These are phyloP conservation scores for Corythaixoides concolor DNA, from an alignment of 2,113 vertebrate genomes.

Conservation along the genomic window DNA sequence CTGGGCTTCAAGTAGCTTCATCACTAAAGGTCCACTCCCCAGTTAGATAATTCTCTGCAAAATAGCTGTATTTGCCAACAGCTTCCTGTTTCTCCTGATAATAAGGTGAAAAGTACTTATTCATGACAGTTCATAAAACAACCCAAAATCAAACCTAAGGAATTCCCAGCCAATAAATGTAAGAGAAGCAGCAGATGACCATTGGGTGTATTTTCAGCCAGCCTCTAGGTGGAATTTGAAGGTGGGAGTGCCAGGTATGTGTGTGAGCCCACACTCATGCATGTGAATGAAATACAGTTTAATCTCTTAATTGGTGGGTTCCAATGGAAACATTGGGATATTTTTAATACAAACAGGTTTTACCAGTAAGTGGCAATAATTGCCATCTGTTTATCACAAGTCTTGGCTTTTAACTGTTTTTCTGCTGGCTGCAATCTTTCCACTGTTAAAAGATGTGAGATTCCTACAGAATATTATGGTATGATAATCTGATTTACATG, in stretches of 20 bases:
- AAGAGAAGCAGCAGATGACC: not conserved
- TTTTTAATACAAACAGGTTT: slow-evolving; percentile 66
- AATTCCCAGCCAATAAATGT: not conserved
- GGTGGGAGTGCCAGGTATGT: not conserved
- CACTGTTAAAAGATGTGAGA: not conserved
- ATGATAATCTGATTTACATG: slow-evolving; percentile 49
- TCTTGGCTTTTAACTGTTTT: slow-evolving; percentile 45
- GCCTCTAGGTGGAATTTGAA: not conserved
- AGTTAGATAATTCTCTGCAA: not conserved
- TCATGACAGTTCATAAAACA: not conserved
- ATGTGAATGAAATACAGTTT: slow-evolving; percentile 25
- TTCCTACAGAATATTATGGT: slow-evolving; percentile 8
- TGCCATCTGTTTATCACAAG: slow-evolving; percentile 45
- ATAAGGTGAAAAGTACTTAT: not conserved
- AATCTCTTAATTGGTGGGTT: slow-evolving; percentile 47
- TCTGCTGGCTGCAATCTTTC: not conserved
- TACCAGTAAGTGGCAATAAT: slow-evolving; percentile 2
- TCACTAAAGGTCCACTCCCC: not conserved
- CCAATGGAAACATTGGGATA: slow-evolving; percentile 48
- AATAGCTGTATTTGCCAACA: not conserved
- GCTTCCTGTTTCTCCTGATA: slow-evolving; percentile 4
- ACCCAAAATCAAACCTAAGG: not conserved
- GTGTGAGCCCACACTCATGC: not conserved
- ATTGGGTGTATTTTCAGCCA: not conserved
- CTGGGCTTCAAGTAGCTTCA: slow-evolving; percentile 9